A percentile compares a stretch with the other conserved stretches of the same genome.
Evolutionary conservation across 2,888 invertebrate genomes (phyloP).

Genomic region (Sussaba pulchella): DNA sequence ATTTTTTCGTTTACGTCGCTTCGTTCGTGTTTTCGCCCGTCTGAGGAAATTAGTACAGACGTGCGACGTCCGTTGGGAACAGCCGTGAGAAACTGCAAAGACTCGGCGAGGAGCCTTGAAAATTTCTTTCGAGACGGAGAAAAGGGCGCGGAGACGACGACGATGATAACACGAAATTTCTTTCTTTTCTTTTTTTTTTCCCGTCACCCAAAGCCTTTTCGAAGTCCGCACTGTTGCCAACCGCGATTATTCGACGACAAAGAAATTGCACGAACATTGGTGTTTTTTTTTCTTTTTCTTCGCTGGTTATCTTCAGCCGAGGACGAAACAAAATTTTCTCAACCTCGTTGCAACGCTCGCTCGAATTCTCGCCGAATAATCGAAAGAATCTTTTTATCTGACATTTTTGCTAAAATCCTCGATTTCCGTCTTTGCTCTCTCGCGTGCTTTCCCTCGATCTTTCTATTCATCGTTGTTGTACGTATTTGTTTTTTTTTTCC

Average conservation of each 20-base stretch:
- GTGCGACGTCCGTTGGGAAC: conserved; percentile 60
- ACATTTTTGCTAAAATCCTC: no score
- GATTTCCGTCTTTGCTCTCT: conserved; percentile 42
- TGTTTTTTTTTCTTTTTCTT: conserved; percentile 29
- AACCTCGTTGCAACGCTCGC: conserved; percentile 53
- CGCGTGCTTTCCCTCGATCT: conserved; percentile 41
- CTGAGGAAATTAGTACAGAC: conserved; percentile 60
- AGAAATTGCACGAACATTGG: conserved; percentile 32
- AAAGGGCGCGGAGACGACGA: neutral
- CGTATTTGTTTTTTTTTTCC: conserved; percentile 65
- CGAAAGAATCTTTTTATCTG: conserved; percentile 55
- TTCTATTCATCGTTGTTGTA: conserved; percentile 58
- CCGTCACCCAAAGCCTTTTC: neutral
- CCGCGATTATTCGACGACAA: conserved; percentile 47
- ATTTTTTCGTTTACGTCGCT: neutral
- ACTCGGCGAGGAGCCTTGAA: neutral
- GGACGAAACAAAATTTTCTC: conserved; percentile 52
- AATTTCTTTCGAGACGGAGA: conserved; percentile 2
- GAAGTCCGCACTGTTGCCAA: conserved; percentile 49
- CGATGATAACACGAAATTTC: conserved; percentile 21
- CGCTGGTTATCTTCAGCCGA: conserved; percentile 44
- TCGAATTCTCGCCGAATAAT: conserved; percentile 53
- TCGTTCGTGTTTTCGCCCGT: conserved; percentile 12
- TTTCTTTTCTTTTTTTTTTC: neutral
- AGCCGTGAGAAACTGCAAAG: conserved; percentile 55